Evolutionary conservation across 2,113 vertebrate genomes (phyloP).

Genomic region (Cranoglanis bouderius): DNA sequence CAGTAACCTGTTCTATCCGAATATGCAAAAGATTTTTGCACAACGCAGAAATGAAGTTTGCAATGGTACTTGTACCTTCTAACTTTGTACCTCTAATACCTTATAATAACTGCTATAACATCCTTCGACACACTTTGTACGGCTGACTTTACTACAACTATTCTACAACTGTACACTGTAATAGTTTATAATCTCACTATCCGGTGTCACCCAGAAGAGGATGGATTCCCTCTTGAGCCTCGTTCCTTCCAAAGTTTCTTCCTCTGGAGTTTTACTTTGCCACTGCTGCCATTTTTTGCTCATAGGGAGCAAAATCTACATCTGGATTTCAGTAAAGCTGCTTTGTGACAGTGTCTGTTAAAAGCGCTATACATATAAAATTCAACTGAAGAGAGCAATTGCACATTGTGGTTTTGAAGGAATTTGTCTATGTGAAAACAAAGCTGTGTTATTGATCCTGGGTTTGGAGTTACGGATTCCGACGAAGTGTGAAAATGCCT

Average conservation of each 20-base stretch:
- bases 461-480: background rate
- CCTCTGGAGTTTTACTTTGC: background rate
- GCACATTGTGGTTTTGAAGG: background rate
- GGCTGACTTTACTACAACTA: background rate
- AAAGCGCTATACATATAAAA: background rate
- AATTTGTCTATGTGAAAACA: background rate
- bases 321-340: background rate
- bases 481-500: background rate
- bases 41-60: background rate
- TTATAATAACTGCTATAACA: background rate
- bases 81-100: background rate
- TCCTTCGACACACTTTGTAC: background rate
- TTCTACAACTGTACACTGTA: background rate
- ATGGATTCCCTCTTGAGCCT: background rate
- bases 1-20: background rate
- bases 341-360: background rate
- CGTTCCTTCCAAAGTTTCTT: background rate
- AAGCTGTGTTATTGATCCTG: background rate
- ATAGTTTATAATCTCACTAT: background rate
- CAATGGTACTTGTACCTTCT: background rate
- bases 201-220: background rate
- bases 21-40: background rate
- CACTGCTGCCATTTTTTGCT: background rate
- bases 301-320: background rate
- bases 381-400: background rate